Evolutionary conservation across 1,140 invertebrate species (phyloP).

Genomic region (Trichomalopsis sarcophagae): DNA sequence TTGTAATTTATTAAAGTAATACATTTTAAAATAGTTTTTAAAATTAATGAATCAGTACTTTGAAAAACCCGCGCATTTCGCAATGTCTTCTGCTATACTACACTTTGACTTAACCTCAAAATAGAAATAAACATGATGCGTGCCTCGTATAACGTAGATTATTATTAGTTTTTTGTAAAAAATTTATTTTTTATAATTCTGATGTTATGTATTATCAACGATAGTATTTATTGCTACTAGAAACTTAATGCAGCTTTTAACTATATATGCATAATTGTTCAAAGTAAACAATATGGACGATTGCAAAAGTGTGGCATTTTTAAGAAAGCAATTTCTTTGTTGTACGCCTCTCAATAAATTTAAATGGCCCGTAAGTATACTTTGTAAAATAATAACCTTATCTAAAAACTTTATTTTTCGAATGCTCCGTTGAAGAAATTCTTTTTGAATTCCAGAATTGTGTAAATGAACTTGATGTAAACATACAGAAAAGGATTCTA

Average conservation of each 20-base stretch:
- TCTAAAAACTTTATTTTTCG: conserved; percentile 9
- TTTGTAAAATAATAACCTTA: conserved; percentile 27
- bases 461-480: conserved; percentile 55
- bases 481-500: conserved; percentile 68
- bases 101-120: background rate
- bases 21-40: too few species aligned
- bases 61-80: too few species aligned
- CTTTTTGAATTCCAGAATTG: conserved; percentile 53
- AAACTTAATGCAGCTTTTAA: too few species aligned
- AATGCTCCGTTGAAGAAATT: background rate
- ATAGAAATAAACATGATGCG: background rate
- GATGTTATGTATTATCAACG: background rate
- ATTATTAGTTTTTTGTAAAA: background rate
- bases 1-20: too few species aligned
- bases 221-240: background rate
- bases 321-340: conserved; percentile 68
- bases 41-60: too few species aligned
- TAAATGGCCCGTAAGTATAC: conserved; percentile 63
- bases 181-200: background rate
- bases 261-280: background rate
- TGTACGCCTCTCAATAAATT: conserved; percentile 67
- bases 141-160: background rate
- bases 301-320: background rate
- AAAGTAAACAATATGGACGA: background rate
- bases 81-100: too few species aligned